phyloP scores from a whole-genome alignment of 2,888 invertebrate species.

The Glyphotaelius pellucidus region DNA sequence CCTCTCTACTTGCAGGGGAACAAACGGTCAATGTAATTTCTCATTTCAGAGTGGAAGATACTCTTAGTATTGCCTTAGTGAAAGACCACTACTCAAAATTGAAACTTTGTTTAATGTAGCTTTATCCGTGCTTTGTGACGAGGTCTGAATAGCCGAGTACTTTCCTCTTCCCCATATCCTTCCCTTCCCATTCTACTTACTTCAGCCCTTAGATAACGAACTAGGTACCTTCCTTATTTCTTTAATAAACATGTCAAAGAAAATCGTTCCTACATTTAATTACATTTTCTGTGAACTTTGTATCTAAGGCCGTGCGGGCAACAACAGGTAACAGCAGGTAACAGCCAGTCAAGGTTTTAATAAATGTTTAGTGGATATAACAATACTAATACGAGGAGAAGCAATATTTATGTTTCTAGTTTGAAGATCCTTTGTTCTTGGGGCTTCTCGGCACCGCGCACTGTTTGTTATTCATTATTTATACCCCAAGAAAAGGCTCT shows the following conservation, averaged over 20 bases:
- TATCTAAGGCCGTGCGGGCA: not conserved
- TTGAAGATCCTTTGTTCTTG: slow-evolving; percentile 34
- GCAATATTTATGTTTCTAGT: slow-evolving; percentile 31
- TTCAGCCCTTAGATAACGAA: too few species aligned
- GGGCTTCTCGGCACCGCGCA: not conserved
- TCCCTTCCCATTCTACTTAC: too few species aligned
- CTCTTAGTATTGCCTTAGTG: too few species aligned
- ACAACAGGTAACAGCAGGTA: not conserved
- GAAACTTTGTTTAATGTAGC: too few species aligned
- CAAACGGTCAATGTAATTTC: too few species aligned
- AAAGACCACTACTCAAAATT: too few species aligned
- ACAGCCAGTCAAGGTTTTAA: not conserved
- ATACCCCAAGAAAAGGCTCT: slow-evolving; percentile 14
- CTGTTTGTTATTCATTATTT: slow-evolving; percentile 46
- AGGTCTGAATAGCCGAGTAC: too few species aligned
- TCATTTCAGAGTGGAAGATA: too few species aligned
- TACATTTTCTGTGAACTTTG: not conserved
- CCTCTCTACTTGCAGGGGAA: too few species aligned
- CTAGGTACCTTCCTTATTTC: too few species aligned
- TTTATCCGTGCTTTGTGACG: too few species aligned
- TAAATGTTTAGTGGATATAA: slow-evolving; percentile 29
- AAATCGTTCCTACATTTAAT: not conserved
- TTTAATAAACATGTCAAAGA: not conserved
- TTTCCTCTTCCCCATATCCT: too few species aligned
- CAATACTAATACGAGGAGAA: not conserved